Conservation (phyloP, 2,113 vertebrate genomes). For the Nyctibius bracteatus region DNA sequence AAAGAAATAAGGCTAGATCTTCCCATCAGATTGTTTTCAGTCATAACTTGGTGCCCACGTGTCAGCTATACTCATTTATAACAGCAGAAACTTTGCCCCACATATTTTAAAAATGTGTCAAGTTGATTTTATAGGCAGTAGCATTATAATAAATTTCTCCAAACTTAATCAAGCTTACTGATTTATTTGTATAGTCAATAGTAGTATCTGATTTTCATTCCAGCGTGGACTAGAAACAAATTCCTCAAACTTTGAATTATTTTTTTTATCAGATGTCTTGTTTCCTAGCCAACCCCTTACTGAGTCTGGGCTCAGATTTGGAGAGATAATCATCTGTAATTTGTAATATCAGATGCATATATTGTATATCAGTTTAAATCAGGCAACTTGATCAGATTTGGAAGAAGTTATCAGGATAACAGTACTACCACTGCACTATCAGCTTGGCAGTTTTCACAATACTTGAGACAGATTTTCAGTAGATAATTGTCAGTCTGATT, state of each 20-base stretch:
- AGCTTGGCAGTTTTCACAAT: neutral
- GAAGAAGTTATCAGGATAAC: constrained; percentile 1
- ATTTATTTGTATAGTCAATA: constrained; percentile 41
- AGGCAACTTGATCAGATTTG: constrained; percentile 24
- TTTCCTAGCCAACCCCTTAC: constrained; percentile 27
- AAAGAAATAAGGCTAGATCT: constrained; percentile 22
- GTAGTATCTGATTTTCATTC: constrained; percentile 53
- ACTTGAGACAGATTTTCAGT: neutral
- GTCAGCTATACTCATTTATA: neutral
- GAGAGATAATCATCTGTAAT: constrained; percentile 10
- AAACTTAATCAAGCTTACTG: constrained; percentile 32
- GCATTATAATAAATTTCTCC: constrained; percentile 31
- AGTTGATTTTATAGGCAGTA: constrained; percentile 46
- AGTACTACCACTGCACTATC: neutral
- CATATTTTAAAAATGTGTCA: constrained; percentile 13
- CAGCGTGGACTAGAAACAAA: neutral
- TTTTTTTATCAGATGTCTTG: constrained; percentile 30
- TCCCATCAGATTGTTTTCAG: constrained; percentile 25
- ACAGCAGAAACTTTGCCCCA: neutral
- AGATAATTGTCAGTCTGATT: neutral
- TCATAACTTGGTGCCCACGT: neutral
- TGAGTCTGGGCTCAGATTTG: constrained; percentile 17
- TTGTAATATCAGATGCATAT: constrained; percentile 24
- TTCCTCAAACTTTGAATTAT: constrained; percentile 16
- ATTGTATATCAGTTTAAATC: neutral